These are phyloP conservation scores for Caenorhabditis tropicalis DNA, from an alignment of 1,140 invertebrate species.

Conservation along the genomic window DNA sequence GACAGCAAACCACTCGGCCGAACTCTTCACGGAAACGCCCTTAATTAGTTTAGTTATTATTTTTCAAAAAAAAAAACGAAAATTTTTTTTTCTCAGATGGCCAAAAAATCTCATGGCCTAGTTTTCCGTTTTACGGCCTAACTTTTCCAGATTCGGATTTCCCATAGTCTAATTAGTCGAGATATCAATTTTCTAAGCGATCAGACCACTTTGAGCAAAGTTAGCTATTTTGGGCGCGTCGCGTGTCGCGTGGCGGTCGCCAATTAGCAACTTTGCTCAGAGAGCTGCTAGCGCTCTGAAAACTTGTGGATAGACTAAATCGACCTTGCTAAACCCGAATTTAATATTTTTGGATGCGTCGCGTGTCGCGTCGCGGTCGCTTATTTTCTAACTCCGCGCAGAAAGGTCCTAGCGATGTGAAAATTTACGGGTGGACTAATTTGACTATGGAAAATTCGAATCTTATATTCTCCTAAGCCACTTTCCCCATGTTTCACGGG, in stretches of 20 bases:
- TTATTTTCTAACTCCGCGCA: no score
- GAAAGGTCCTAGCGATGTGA: no score
- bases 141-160: background rate
- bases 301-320: background rate
- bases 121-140: background rate
- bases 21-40: conserved; percentile 46
- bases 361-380: no score
- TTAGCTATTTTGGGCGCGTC: background rate
- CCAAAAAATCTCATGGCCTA: no score
- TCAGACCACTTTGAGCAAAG: background rate
- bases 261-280: background rate
- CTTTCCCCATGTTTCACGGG: no score
- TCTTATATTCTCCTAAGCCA: no score
- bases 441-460: no score
- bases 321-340: background rate
- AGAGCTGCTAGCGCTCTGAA: background rate
- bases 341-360: no score
- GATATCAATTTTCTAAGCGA: background rate
- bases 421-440: no score
- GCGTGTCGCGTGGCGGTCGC: background rate
- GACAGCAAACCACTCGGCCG: conserved; percentile 49
- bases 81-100: background rate
- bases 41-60: background rate
- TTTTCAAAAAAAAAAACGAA: no score
- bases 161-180: background rate